These are phyloP conservation scores for Clarias fuscus DNA, from an alignment of 2,797 vertebrate species.

Conservation along the genomic window DNA sequence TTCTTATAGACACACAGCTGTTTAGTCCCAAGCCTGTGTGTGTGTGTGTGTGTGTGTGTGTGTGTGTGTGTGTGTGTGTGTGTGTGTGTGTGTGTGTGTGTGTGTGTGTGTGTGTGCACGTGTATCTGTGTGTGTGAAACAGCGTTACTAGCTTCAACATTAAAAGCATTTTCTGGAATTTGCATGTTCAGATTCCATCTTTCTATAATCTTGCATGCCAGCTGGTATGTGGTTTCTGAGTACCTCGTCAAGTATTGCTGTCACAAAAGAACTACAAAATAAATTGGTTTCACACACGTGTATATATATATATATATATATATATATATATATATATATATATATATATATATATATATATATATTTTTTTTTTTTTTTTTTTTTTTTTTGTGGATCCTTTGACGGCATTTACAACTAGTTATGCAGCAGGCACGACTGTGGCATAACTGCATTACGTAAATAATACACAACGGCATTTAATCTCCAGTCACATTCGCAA, in stretches of 20 bases:
- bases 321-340: too few species aligned
- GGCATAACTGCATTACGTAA: slow-evolving; percentile 6
- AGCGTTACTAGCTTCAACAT: too few species aligned
- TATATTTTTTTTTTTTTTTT: neutral
- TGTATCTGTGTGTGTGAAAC: too few species aligned
- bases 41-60: too few species aligned
- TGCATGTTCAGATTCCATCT: neutral
- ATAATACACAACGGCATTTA: slow-evolving; percentile 13
- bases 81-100: too few species aligned
- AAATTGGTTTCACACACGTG: neutral
- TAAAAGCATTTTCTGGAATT: neutral
- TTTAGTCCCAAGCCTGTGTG: too few species aligned
- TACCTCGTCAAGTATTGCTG: neutral
- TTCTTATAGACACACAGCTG: too few species aligned
- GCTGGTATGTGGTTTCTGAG: neutral
- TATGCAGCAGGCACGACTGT: neutral
- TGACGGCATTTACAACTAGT: neutral
- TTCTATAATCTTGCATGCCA: neutral
- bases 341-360: too few species aligned
- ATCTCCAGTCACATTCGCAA: neutral
- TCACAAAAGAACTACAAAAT: slow-evolving; percentile 22
- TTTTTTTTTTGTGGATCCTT: neutral
- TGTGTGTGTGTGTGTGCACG: too few species aligned
- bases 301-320: neutral
- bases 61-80: too few species aligned